Evolutionary conservation across 2,113 vertebrate species (phyloP), one percentile per base, ranked within the genome.

Genomic region (Scomber colias): DNA sequence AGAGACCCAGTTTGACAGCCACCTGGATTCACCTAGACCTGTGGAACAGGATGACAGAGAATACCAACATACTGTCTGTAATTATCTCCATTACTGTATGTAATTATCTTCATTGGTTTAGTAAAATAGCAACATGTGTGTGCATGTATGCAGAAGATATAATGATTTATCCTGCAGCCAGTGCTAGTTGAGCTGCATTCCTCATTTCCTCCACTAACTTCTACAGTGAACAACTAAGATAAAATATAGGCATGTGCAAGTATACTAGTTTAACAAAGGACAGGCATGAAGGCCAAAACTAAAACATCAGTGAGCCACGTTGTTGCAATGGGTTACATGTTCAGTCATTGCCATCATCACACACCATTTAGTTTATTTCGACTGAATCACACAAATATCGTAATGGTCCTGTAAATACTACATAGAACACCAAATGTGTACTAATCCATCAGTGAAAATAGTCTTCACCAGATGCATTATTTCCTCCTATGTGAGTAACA

Each of bases 1-100:
- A 16, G 87, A 55, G 57, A 70, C 71, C 30, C 83, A 64, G 74
- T n/a, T 14, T 1, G 27, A 5, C 45, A 11, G 27, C 72, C 85
- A 59, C 80, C 79, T 81, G 69, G 54, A 59, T 44, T 57, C 55
- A 55, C 15, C 30, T 59, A 11, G 63, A 45, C 30, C 46, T 27
- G 35, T 40, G 35, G 35, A 40, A 40, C 35, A 40, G 7, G 3
- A 73, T 19, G 11, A 51, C 1, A 9, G 4, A 51, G 44, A 50
- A 44, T n/a, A 10, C 11, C 13, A 46, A 19, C 0, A 55, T 19
- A 2, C 50, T 51, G 15, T 2, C 15, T 49, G 19, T n/a, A 35
- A 13, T 57, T 5, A 4, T 46, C 7, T 40, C 27, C 6, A 13
- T 15, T 12, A 3, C 13, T 9, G 56, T 45, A 2, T 31, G 19